Evolutionary conservation across 2,113 vertebrate genomes (phyloP).

Genomic region (Ceyx cyanopectus): DNA sequence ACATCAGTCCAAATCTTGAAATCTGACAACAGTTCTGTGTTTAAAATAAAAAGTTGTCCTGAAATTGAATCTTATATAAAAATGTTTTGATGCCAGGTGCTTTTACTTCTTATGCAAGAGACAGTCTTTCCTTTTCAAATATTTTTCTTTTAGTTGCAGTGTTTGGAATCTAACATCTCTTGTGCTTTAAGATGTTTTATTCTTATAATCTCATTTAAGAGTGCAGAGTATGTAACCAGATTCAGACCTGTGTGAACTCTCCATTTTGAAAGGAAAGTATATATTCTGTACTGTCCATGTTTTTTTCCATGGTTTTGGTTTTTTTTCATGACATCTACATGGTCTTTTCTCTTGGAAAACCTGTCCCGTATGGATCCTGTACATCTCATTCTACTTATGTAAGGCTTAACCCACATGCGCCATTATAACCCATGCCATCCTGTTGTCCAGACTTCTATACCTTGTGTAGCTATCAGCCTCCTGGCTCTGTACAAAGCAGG

Average conservation of each 20-base stretch:
- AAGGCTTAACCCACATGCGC: neutral
- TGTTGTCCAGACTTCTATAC: neutral
- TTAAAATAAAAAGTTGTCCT: neutral
- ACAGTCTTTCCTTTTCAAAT: neutral
- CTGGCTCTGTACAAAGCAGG: rapidly evolving
- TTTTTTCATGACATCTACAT: neutral
- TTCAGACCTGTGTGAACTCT: neutral
- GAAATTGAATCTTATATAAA: neutral
- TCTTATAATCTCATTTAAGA: neutral
- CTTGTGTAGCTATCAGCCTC: neutral
- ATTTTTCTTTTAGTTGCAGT: neutral
- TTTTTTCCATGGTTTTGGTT: neutral
- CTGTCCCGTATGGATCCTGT: neutral
- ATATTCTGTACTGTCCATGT: neutral
- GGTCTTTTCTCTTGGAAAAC: neutral
- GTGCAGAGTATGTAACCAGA: neutral
- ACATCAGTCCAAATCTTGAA: neutral
- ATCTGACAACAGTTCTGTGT: neutral
- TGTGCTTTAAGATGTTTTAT: neutral
- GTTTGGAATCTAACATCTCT: neutral
- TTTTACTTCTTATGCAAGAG: neutral
- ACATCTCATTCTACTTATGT: neutral
- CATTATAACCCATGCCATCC: rapidly evolving
- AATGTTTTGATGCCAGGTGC: neutral
- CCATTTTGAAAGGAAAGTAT: neutral